phyloP scores from a whole-genome alignment of 2,113 vertebrate species.

The Melanostigma gelatinosum region DNA sequence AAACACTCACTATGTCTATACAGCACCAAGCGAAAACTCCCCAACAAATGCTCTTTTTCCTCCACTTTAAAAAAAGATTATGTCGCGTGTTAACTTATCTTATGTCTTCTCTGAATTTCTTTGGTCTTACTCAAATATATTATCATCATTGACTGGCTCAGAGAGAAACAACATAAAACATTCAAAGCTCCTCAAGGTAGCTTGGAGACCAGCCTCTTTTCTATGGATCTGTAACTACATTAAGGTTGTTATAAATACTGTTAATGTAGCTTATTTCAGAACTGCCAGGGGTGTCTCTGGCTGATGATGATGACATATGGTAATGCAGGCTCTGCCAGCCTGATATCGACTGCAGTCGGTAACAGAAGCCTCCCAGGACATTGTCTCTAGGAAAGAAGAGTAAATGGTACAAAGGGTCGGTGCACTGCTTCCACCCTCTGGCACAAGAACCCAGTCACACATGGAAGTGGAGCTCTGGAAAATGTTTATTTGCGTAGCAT shows the following conservation, averaged over 20 bases:
- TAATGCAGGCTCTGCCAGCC: conserved; percentile 45
- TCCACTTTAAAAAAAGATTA: too few relatives aligned
- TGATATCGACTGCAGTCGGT: conserved; percentile 41
- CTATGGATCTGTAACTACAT: neutral
- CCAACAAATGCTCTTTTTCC: too few relatives aligned
- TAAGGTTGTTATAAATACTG: conserved; percentile 30
- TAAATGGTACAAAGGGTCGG: neutral
- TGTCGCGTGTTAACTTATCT: too few relatives aligned
- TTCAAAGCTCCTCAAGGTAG: conserved; percentile 12
- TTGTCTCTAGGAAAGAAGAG: conserved; percentile 20
- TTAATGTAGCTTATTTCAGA: conserved; percentile 19
- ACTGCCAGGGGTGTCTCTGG: conserved; percentile 38
- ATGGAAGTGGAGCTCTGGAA: neutral
- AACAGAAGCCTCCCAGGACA: conserved; percentile 47
- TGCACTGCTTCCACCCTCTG: conserved; percentile 16
- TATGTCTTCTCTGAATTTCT: too few relatives aligned
- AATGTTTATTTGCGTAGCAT: conserved; percentile 1
- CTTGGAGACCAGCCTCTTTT: neutral
- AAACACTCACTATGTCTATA: too few relatives aligned
- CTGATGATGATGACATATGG: conserved; percentile 41
- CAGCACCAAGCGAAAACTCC: too few relatives aligned
- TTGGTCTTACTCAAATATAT: too few relatives aligned
- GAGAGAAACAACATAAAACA: conserved; percentile 3
- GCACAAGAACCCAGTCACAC: conserved; percentile 13
- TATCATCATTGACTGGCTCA: neutral